These are phyloP conservation scores for Papilio demoleus DNA, from an alignment of 2,888 invertebrate genomes.

Conservation along the genomic window DNA sequence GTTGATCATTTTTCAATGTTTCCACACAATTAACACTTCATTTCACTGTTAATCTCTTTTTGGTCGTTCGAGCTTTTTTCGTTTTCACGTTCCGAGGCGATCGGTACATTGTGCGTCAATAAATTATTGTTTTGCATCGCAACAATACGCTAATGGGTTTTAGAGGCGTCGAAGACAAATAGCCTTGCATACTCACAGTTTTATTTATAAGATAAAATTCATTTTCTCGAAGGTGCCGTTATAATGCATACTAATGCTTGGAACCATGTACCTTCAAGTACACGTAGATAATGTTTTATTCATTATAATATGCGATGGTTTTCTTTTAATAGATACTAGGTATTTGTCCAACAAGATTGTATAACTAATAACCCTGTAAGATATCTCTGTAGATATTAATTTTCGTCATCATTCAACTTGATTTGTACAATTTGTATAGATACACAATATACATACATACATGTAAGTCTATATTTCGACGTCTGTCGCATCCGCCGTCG, in stretches of 20 bases:
- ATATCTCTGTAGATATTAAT: background rate
- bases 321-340: no score
- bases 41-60: constrained; percentile 78
- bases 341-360: no score
- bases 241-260: constrained; percentile 8
- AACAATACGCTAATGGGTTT: constrained; percentile 55
- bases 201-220: constrained; percentile 35
- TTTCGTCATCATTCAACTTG: no score
- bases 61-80: constrained; percentile 59
- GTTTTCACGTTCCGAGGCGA: constrained; percentile 61
- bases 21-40: constrained; percentile 83
- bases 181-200: constrained; percentile 41
- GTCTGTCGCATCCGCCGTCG: constrained; percentile 41
- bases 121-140: constrained; percentile 55
- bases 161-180: constrained; percentile 47
- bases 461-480: background rate
- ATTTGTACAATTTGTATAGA: background rate
- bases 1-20: constrained; percentile 83
- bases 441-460: background rate
- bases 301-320: no score
- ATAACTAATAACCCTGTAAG: background rate
- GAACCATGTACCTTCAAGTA: background rate
- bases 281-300: no score
- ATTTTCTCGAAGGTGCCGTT: constrained; percentile 21
- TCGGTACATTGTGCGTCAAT: constrained; percentile 55